A percentile compares a stretch with the other conserved stretches of the same genome.
phyloP scores from a whole-genome alignment of 2,888 invertebrate species.

The Sepiola atlantica region DNA sequence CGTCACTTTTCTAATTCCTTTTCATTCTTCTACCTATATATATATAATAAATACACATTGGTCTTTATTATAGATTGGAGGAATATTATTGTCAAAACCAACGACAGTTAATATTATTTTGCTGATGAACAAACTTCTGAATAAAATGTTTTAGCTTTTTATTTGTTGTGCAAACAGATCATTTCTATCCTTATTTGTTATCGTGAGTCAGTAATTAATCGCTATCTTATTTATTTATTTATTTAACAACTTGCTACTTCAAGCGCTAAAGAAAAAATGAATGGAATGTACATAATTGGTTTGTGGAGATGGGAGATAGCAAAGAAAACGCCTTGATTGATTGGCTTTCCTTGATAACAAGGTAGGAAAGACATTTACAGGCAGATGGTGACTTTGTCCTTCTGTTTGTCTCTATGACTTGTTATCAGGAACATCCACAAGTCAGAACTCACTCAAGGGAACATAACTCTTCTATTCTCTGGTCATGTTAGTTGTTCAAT shows the following conservation, averaged over 20 bases:
- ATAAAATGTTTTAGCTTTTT: not conserved
- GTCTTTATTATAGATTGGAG: too few relatives aligned
- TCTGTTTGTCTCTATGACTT: not conserved
- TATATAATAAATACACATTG: too few relatives aligned
- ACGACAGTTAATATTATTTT: not conserved
- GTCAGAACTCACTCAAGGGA: not conserved
- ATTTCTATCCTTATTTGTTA: not conserved
- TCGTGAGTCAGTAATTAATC: not conserved
- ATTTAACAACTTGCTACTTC: constrained; percentile 20
- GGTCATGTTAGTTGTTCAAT: constrained; percentile 18
- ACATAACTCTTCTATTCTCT: not conserved
- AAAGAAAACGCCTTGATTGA: not conserved
- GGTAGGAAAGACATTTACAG: not conserved
- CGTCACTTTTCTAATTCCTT: too few relatives aligned
- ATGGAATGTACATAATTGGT: not conserved
- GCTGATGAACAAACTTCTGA: not conserved
- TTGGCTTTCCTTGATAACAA: not conserved
- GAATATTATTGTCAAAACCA: not conserved
- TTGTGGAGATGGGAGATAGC: not conserved
- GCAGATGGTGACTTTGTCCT: not conserved
- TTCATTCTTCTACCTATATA: too few relatives aligned
- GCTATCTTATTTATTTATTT: not conserved
- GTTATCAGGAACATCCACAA: constrained; percentile 6
- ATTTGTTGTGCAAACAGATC: not conserved
- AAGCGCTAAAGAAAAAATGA: not conserved